phyloP scores from a whole-genome alignment of 2,797 vertebrate species.

The Rhodeus uyekii region DNA sequence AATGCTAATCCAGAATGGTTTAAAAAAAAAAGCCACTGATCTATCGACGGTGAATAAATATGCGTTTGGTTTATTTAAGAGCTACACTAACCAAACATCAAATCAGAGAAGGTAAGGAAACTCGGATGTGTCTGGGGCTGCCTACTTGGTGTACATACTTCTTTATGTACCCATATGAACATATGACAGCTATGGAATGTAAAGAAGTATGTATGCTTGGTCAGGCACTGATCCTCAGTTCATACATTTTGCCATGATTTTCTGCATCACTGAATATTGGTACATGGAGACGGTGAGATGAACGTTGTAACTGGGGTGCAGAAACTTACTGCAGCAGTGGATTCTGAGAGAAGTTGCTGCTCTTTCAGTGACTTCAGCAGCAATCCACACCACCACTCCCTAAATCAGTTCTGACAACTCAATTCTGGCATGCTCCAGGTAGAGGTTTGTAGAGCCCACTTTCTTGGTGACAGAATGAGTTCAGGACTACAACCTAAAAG shows the following conservation, averaged over 20 bases:
- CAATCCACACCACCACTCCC: background rate
- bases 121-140: slow-evolving; percentile 68
- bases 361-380: slow-evolving; percentile 69
- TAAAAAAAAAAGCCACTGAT: slow-evolving; percentile 40
- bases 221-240: slow-evolving; percentile 80
- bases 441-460: background rate
- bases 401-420: slow-evolving; percentile 28
- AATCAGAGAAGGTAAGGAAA: slow-evolving; percentile 73
- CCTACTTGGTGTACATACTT: slow-evolving; percentile 99
- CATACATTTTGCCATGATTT: slow-evolving; percentile 41
- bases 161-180: slow-evolving; percentile 99
- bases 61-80: slow-evolving; percentile 8
- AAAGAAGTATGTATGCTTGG: slow-evolving; percentile 99
- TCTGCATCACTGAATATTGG: background rate
- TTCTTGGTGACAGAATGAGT: slow-evolving; percentile 11
- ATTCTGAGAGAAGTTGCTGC: slow-evolving; percentile 71
- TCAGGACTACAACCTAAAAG: background rate
- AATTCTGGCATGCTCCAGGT: background rate
- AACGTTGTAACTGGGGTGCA: slow-evolving; percentile 56
- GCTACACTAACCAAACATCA: slow-evolving; percentile 66
- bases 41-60: slow-evolving; percentile 15
- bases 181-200: slow-evolving; percentile 99
- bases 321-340: slow-evolving; percentile 77
- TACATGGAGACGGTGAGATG: background rate
- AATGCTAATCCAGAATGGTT: slow-evolving; percentile 64